These are phyloP conservation scores for Nemopilema nomurai DNA, from an alignment of 30 jellyfish, hydroid and myxozoan genomes.

Conservation along the genomic window DNA sequence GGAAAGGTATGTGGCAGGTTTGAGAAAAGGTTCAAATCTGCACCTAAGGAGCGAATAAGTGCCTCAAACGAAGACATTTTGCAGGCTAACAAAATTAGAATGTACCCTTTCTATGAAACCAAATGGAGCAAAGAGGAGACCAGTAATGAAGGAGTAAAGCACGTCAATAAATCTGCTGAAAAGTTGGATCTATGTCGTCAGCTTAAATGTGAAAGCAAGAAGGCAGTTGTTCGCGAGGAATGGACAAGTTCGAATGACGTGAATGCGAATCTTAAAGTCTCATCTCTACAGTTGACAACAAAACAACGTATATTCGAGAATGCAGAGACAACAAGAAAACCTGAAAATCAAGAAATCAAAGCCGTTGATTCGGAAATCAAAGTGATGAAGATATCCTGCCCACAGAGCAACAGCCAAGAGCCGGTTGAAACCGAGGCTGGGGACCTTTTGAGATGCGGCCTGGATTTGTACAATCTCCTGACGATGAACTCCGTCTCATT, in stretches of 20 bases:
- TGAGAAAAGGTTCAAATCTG: constrained; percentile 50
- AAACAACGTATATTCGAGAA: neutral
- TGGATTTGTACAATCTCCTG: constrained; percentile 1
- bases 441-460: neutral
- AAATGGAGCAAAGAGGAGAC: constrained; percentile 20
- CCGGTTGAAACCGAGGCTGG: neutral
- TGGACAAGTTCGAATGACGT: neutral
- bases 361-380: neutral
- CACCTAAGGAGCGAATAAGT: constrained; percentile 22
- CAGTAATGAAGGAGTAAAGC: neutral
- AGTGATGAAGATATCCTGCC: neutral
- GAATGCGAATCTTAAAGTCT: constrained; percentile 22
- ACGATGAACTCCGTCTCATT: neutral
- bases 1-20: constrained; percentile 38
- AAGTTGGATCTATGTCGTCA: neutral
- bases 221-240: neutral
- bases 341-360: neutral
- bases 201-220: neutral
- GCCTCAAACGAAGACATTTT: constrained; percentile 29
- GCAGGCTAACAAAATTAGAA: constrained; percentile 23
- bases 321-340: neutral
- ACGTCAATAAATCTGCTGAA: neutral
- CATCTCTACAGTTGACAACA: constrained; percentile 27
- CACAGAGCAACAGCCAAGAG: neutral
- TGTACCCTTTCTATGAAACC: constrained; percentile 60